These are phyloP conservation scores for Heliothis subflexa DNA, from an alignment of 1,140 invertebrate genomes.

Conservation along the genomic window DNA sequence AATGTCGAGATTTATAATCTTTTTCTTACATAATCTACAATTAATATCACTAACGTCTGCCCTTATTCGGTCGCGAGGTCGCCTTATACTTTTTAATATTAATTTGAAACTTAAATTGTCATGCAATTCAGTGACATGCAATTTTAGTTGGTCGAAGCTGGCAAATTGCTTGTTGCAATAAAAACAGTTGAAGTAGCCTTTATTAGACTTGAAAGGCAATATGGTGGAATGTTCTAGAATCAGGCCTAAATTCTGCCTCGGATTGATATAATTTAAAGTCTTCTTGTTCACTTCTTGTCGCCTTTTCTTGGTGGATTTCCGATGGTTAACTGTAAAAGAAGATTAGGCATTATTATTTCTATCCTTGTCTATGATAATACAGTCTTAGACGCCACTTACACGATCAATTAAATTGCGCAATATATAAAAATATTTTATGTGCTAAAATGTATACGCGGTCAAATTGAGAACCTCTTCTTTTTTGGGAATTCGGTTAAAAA, in stretches of 20 bases:
- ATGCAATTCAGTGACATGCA: conserved; percentile 30
- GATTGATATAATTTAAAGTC: not conserved
- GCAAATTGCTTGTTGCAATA: conserved; percentile 49
- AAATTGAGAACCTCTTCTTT: too few species aligned
- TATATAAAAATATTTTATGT: too few species aligned
- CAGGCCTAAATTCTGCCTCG: conserved; percentile 37
- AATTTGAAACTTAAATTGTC: conserved; percentile 29
- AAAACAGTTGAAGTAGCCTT: conserved; percentile 51
- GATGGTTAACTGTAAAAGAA: not conserved
- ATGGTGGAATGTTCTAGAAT: conserved; percentile 49
- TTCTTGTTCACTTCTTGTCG: not conserved
- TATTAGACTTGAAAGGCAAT: conserved; percentile 45
- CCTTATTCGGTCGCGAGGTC: conserved; percentile 46
- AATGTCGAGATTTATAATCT: conserved; percentile 6
- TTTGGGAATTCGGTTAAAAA: too few species aligned
- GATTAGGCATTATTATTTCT: too few species aligned
- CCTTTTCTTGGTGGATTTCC: not conserved
- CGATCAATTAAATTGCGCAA: too few species aligned
- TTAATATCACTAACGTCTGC: conserved; percentile 46
- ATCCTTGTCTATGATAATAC: not conserved
- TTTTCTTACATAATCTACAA: conserved; percentile 42
- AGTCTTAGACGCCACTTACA: too few species aligned
- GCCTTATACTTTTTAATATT: conserved; percentile 46
- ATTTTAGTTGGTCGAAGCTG: conserved; percentile 28
- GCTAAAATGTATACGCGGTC: too few species aligned